Evolutionary conservation across 2,797 vertebrate species (phyloP).

Genomic region (Rhynchonycteris naso): DNA sequence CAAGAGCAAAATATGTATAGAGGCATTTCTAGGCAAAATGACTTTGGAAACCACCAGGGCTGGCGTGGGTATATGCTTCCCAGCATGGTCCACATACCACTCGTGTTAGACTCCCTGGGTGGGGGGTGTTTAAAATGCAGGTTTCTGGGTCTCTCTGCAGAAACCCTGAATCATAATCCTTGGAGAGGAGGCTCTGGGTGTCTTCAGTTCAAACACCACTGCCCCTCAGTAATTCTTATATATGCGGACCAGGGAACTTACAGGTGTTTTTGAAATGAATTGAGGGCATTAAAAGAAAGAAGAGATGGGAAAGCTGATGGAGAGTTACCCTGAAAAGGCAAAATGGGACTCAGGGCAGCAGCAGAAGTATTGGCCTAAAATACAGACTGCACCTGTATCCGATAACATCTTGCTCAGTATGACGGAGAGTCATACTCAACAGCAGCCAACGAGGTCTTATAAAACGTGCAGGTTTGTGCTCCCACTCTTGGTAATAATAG

Average conservation of each 20-base stretch:
- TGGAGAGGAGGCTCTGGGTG: not conserved
- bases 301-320: not conserved
- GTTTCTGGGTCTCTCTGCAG: not conserved
- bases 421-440: not conserved
- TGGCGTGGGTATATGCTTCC: not conserved
- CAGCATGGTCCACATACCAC: too few species aligned
- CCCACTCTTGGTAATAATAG: not conserved
- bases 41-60: not conserved
- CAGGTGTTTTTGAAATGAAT: not conserved
- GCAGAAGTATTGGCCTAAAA: not conserved
- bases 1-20: not conserved
- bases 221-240: not conserved
- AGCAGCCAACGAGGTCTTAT: rapidly evolving
- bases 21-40: not conserved
- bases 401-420: not conserved
- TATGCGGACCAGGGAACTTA: not conserved
- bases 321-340: not conserved
- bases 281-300: not conserved
- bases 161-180: not conserved
- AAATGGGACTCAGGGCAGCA: too few species aligned
- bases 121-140: not conserved
- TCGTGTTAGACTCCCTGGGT: not conserved
- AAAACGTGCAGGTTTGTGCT: not conserved
- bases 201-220: not conserved
- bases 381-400: not conserved